phyloP scores from a whole-genome alignment of 2,888 invertebrate species.

The Hylaea fasciaria region DNA sequence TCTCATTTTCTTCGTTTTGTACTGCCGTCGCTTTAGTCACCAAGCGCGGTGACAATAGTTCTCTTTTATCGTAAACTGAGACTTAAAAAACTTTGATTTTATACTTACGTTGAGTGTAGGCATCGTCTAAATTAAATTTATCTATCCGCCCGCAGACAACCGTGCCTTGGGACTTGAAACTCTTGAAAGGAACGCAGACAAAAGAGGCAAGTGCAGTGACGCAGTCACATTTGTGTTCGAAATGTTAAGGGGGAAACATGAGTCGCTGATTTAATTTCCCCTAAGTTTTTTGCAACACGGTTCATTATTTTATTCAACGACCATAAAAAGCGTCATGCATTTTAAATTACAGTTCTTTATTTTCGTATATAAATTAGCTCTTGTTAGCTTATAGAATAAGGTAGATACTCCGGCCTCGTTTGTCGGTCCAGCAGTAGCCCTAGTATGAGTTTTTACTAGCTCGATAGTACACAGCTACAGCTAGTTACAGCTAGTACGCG shows the following conservation, averaged over 20 bases:
- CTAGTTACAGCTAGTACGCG: too few relatives aligned
- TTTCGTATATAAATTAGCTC: neutral
- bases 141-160: conserved; percentile 7
- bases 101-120: conserved; percentile 54
- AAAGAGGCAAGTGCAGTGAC: conserved; percentile 21
- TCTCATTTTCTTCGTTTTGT: conserved; percentile 73
- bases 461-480: too few relatives aligned
- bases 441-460: too few relatives aligned
- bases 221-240: conserved; percentile 16
- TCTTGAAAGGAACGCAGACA: conserved; percentile 17
- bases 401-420: too few relatives aligned
- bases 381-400: too few relatives aligned
- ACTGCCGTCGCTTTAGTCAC: conserved; percentile 55
- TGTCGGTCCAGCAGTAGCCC: too few relatives aligned
- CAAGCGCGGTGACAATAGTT: conserved; percentile 63
- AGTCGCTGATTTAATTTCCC: conserved; percentile 26
- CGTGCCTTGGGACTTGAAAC: conserved; percentile 10
- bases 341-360: neutral
- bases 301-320: conserved; percentile 14
- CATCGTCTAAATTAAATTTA: conserved; percentile 21
- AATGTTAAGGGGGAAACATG: conserved; percentile 15
- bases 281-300: conserved; percentile 19
- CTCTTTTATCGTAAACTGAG: conserved; percentile 68
- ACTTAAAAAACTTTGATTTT: conserved; percentile 69
- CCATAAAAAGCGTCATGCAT: conserved; percentile 6